phyloP scores from a whole-genome alignment of 2,797 vertebrate species.

The Acrossocheilus fasciatus region DNA sequence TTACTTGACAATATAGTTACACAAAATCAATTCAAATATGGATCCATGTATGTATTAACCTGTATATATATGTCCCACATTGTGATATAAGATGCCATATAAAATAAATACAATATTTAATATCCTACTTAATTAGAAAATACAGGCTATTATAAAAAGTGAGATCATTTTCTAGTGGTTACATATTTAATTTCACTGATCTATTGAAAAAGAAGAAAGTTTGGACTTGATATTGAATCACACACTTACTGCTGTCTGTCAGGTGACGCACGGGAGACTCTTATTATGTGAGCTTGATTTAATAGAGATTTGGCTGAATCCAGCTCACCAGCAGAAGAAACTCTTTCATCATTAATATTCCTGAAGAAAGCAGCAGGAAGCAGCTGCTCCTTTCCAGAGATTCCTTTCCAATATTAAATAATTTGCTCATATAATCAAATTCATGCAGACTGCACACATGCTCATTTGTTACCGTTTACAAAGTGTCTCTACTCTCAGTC shows the following conservation, averaged over 20 bases:
- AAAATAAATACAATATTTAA: too few relatives aligned
- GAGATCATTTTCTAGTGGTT: not conserved
- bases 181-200: not conserved
- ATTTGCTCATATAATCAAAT: not conserved
- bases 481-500: not conserved
- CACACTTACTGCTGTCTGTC: not conserved
- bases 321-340: not conserved
- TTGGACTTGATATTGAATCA: not conserved
- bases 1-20: not conserved
- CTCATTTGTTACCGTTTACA: not conserved
- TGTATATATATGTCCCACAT: not conserved
- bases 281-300: conserved; percentile 7
- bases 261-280: not conserved
- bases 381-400: not conserved
- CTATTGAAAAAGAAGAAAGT: not conserved
- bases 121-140: not conserved
- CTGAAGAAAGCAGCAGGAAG: not conserved
- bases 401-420: not conserved
- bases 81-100: not conserved
- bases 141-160: not conserved
- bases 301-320: not conserved
- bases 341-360: not conserved
- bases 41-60: not conserved
- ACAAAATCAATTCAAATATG: not conserved
- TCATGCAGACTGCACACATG: not conserved